Percentiles rank a stretch among this genome's conserved stretches.
Conservation (phyloP, 37 sponge, comb jelly and placozoan species). For the Diacarnus erythraeanus region DNA sequence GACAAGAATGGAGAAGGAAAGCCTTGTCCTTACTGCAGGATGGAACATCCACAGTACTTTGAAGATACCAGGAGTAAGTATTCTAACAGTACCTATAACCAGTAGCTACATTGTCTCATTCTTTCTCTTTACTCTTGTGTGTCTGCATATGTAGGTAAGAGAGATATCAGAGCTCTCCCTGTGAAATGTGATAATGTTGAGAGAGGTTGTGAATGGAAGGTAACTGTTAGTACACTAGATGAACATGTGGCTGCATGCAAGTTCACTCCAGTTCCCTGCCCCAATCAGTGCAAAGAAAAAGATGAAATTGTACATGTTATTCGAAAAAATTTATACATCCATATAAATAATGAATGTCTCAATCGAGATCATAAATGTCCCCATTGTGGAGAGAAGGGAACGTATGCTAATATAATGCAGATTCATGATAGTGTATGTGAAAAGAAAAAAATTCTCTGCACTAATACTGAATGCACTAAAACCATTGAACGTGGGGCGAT, state of each 20-base stretch:
- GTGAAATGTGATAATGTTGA: slow-evolving; percentile 23
- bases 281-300: slow-evolving; percentile 14
- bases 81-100: neutral
- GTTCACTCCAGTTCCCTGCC: slow-evolving; percentile 15
- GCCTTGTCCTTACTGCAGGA: slow-evolving; percentile 3
- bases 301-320: neutral
- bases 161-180: slow-evolving; percentile 8
- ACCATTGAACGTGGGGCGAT: neutral
- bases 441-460: slow-evolving; percentile 8
- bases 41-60: neutral
- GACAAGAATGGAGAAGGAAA: neutral
- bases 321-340: neutral
- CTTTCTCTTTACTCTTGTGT: neutral
- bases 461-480: slow-evolving; percentile 4
- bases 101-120: neutral
- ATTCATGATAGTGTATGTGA: slow-evolving; percentile 16
- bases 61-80: neutral
- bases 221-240: slow-evolving; percentile 25
- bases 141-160: no score
- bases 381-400: slow-evolving; percentile 12
- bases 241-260: slow-evolving; percentile 16
- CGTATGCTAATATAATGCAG: slow-evolving; percentile 9
- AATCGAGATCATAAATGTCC: slow-evolving; percentile 22
- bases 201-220: slow-evolving; percentile 31
- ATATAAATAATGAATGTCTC: slow-evolving; percentile 9